Evolutionary conservation across 2,888 invertebrate genomes (phyloP).

Genomic region (Nematopogon swammerdamellus): DNA sequence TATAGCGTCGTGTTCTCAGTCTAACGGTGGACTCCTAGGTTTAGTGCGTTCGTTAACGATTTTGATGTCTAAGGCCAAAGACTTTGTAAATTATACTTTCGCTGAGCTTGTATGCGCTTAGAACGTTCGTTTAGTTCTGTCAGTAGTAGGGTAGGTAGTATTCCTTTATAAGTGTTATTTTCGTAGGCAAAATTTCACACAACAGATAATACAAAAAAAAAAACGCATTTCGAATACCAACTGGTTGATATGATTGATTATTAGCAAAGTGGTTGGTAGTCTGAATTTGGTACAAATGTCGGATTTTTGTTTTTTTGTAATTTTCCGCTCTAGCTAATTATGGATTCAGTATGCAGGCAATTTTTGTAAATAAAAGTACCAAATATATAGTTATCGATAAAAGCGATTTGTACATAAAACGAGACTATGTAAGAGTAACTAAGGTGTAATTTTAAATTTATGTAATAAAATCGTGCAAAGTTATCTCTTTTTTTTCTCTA

Average conservation of each 20-base stretch:
- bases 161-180: too few relatives aligned
- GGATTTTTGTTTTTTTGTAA: slow-evolving; percentile 30
- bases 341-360: not conserved
- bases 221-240: slow-evolving; percentile 52
- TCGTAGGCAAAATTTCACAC: not conserved
- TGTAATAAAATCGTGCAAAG: not conserved
- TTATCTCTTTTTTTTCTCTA: not conserved
- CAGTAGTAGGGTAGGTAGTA: too few relatives aligned
- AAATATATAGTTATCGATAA: slow-evolving; percentile 38
- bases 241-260: too few relatives aligned
- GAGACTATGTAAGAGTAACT: not conserved
- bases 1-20: not conserved
- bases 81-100: slow-evolving; percentile 33
- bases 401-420: slow-evolving; percentile 40
- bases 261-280: too few relatives aligned
- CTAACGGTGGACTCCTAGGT: not conserved
- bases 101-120: slow-evolving; percentile 10
- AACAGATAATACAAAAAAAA: slow-evolving; percentile 49
- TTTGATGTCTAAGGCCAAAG: slow-evolving; percentile 38
- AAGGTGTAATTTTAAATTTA: not conserved
- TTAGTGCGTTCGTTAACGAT: not conserved
- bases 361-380: slow-evolving; percentile 51
- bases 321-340: too few relatives aligned
- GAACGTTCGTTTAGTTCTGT: slow-evolving; percentile 17
- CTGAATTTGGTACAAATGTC: slow-evolving; percentile 42